phyloP scores from a whole-genome alignment of 2,113 vertebrate genomes.

The Carlito syrichta region DNA sequence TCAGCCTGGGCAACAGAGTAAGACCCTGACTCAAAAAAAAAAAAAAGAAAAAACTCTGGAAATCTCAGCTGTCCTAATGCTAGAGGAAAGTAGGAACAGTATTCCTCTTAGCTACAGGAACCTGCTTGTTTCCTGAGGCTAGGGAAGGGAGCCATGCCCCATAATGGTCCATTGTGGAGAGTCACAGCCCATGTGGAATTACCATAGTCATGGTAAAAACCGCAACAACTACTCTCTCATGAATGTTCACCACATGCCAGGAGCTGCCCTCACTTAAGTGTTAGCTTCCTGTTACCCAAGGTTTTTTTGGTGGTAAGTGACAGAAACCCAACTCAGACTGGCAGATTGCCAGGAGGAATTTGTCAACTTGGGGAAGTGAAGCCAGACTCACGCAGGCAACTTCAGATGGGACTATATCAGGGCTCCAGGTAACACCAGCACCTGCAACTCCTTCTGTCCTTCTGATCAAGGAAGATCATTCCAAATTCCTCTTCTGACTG shows the following conservation, averaged over 20 bases:
- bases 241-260: rapidly evolving
- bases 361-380: too few relatives aligned
- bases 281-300: neutral
- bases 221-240: neutral
- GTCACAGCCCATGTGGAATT: rapidly evolving
- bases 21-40: too few relatives aligned
- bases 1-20: too few relatives aligned
- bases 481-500: too few relatives aligned
- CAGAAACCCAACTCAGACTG: neutral
- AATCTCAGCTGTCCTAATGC: neutral
- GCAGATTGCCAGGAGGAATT: neutral
- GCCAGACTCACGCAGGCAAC: too few relatives aligned
- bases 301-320: neutral
- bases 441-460: too few relatives aligned
- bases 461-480: too few relatives aligned
- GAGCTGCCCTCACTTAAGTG: neutral
- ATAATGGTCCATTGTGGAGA: neutral
- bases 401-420: neutral
- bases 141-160: rapidly evolving
- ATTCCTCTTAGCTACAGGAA: neutral
- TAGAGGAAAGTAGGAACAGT: neutral
- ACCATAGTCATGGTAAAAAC: rapidly evolving
- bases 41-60: neutral
- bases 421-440: neutral
- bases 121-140: neutral